phyloP scores from a whole-genome alignment of 2,797 vertebrate species.

The Scomberomorus guttatus region DNA sequence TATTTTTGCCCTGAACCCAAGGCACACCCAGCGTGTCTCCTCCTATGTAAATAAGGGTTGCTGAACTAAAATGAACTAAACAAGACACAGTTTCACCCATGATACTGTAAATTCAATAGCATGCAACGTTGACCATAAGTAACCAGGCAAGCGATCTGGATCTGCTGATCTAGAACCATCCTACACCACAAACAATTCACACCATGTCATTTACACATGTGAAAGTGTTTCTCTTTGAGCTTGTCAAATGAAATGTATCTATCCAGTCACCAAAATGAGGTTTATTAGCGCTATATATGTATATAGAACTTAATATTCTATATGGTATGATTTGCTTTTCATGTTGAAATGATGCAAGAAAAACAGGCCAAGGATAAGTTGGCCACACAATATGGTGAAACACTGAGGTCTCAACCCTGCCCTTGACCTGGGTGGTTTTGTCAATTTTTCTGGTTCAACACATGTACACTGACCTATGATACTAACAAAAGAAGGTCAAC shows the following conservation, averaged over 20 bases:
- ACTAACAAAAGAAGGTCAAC: neutral
- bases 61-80: constrained; percentile 26
- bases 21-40: constrained; percentile 30
- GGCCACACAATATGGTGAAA: neutral
- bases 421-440: constrained; percentile 1
- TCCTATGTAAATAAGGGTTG: constrained; percentile 50
- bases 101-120: constrained; percentile 23
- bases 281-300: neutral
- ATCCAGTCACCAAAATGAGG: neutral
- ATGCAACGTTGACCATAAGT: constrained; percentile 43
- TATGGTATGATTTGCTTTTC: neutral
- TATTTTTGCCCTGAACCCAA: constrained; percentile 28
- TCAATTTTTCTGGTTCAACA: neutral
- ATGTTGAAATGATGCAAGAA: neutral
- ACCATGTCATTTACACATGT: neutral
- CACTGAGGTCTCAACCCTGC: constrained; percentile 3
- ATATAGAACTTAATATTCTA: neutral
- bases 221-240: neutral
- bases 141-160: constrained; percentile 19
- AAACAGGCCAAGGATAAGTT: neutral
- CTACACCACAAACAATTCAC: neutral
- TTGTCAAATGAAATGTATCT: neutral
- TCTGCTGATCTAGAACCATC: constrained; percentile 2
- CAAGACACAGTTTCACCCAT: constrained; percentile 18
- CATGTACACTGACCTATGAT: constrained; percentile 6